Conservation (phyloP, 2,888 invertebrate genomes). For the Drosophila borborema region DNA sequence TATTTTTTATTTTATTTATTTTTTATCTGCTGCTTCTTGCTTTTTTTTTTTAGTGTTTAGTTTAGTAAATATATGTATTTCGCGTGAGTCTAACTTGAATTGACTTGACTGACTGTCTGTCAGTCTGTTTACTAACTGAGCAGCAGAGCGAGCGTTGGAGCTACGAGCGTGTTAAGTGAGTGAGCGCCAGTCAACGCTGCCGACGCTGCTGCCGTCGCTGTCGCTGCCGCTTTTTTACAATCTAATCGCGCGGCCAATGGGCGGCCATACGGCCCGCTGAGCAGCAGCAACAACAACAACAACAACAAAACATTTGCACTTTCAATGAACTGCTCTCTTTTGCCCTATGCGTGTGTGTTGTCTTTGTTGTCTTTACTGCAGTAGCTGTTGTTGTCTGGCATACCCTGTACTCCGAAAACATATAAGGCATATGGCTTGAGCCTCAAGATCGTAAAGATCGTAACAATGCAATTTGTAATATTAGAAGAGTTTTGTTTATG, state of each 20-base stretch:
- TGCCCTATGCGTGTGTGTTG: constrained; percentile 15
- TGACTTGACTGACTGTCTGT: constrained; percentile 46
- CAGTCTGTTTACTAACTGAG: constrained; percentile 49
- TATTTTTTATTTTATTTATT: neutral
- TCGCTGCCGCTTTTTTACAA: constrained; percentile 48
- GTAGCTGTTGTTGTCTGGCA: constrained; percentile 1
- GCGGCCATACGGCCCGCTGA: constrained; percentile 57
- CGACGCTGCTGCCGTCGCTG: neutral
- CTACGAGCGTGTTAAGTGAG: constrained; percentile 44
- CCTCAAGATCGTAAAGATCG: neutral
- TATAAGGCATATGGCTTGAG: neutral
- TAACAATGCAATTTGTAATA: neutral
- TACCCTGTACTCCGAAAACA: neutral
- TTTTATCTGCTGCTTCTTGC: neutral
- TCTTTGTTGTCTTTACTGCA: constrained; percentile 47
- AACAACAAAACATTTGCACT: constrained; percentile 56
- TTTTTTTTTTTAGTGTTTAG: neutral
- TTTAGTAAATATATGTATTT: constrained; percentile 56
- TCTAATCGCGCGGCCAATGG: constrained; percentile 68
- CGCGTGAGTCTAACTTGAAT: constrained; percentile 67
- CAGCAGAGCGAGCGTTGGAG: constrained; percentile 15
- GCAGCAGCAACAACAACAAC: constrained; percentile 27
- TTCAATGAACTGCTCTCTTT: constrained; percentile 44
- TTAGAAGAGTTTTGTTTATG: neutral
- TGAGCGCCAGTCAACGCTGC: constrained; percentile 12